Base-by-base conservation (phyloP, 1,140 invertebrate species). In the Archivesica marissinica region DNA sequence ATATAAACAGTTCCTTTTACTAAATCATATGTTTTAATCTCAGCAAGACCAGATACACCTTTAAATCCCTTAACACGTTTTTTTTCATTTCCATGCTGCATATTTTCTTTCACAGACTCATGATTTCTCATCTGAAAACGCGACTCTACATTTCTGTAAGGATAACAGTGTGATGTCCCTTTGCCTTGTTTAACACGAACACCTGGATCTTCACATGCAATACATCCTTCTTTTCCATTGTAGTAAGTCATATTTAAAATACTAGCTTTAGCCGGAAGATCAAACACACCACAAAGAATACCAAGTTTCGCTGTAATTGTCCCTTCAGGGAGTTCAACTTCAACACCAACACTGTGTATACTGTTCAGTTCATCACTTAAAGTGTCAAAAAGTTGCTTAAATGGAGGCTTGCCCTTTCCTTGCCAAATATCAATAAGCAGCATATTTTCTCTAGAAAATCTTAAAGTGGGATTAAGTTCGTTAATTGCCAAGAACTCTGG, bases 361-460 rank as follows among this genome's bases (percentile, higher is more conserved):
- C 13, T 39, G 15, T 61, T 35, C 68, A 72, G 68, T 39, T 72
- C 68, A 72, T 72, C 68, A 35, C 68, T 72, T 72, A 88, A 41
- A 13, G 4, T 17, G 44, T 39, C 68, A 72, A 72, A 39, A 72
- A 44, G 68, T 72, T 72, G 68, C 68, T 72, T 25, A 76, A 76
- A 76, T 54, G 47, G 52, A 28, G 74, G 74, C 74, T 76, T 76
- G 11, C 74, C 74, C 64, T 70, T 83, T 23, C 84, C 56, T 66
- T 76, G 85, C 85, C 85, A 82, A 54, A 86, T 54, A 28, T 64
- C 85, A 38, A 74, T 52, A 9, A 82, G 44, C 17, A 86, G 38
- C 17, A 86, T 70, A 75, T 88, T 86, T 77, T 88, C 64, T 38
- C 79, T 79, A 38, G 80, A 23, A 84, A 88, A 88, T 61, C 87